phyloP scores from a whole-genome alignment of 2,797 vertebrate species.

The Chromis chromis region DNA sequence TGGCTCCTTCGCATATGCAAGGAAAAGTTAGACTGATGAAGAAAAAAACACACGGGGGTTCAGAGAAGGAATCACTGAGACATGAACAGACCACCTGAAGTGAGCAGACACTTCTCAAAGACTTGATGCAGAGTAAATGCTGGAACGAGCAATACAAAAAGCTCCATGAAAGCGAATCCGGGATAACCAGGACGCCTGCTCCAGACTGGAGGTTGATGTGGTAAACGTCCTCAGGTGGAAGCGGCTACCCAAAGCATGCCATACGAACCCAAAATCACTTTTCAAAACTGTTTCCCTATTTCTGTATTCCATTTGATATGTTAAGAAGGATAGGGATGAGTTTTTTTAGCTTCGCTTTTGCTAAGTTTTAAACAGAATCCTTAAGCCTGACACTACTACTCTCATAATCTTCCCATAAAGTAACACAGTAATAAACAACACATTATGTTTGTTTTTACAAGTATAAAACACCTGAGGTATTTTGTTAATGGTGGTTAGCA shows the following conservation, averaged over 20 bases:
- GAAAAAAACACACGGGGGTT: conserved; percentile 65
- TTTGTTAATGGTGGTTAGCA: conserved; percentile 26
- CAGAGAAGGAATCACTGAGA: conserved; percentile 77
- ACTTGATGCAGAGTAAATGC: conserved; percentile 68
- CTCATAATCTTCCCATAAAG: conserved; percentile 2
- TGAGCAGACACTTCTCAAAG: conserved; percentile 72
- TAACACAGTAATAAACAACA: conserved; percentile 3
- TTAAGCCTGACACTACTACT: not conserved
- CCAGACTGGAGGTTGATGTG: conserved; percentile 12
- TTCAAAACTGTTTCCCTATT: not conserved
- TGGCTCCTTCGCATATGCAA: conserved; percentile 88
- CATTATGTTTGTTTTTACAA: conserved; percentile 27
- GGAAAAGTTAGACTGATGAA: conserved; percentile 88
- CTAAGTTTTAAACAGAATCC: not conserved
- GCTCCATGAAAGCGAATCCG: conserved; percentile 35
- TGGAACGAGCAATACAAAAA: conserved; percentile 57
- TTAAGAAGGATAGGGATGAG: not conserved
- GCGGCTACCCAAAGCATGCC: not conserved
- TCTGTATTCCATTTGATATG: not conserved
- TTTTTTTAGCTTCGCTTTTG: too few species aligned
- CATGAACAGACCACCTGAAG: conserved; percentile 77
- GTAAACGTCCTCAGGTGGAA: conserved; percentile 2
- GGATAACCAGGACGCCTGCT: conserved; percentile 27
- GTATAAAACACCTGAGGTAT: conserved; percentile 27
- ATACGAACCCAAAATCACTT: not conserved